Evolutionary conservation across 35 echinoderm and acorn worm species (phyloP).

Genomic region (Amphiura filiformis): DNA sequence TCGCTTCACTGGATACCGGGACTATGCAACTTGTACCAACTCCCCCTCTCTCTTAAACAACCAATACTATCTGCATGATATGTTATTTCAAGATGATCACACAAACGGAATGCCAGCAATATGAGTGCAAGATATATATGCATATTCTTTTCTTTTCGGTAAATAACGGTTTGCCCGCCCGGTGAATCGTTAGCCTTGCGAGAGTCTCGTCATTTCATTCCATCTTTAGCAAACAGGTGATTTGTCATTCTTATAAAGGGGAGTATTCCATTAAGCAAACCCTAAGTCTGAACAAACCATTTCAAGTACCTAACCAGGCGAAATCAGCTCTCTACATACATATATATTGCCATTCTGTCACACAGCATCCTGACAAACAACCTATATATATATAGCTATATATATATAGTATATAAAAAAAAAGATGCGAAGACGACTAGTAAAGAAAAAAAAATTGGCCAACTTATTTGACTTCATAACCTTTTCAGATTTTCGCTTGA

Average conservation of each 20-base stretch:
- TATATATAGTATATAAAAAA: not conserved
- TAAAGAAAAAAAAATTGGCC: constrained; percentile 1
- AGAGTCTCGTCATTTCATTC: no score
- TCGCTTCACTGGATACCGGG: not conserved
- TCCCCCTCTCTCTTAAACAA: not conserved
- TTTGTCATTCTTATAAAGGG: not conserved
- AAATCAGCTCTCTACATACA: not conserved
- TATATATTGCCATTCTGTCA: not conserved
- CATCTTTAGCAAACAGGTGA: not conserved
- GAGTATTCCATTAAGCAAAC: not conserved
- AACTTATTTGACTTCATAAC: constrained; percentile 9
- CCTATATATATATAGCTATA: not conserved
- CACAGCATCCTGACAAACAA: not conserved
- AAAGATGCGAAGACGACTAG: not conserved
- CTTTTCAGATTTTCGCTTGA: not conserved
- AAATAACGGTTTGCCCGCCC: no score
- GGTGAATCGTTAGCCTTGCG: no score
- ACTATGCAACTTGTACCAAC: not conserved
- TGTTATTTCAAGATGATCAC: constrained; percentile 2
- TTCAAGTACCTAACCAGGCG: not conserved
- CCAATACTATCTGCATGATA: not conserved
- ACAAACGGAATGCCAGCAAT: not conserved
- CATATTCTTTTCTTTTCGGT: not conserved
- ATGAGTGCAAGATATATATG: constrained; percentile 1
- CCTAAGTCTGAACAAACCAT: not conserved